Evolutionary conservation across 2,113 vertebrate genomes (phyloP), one percentile per base, ranked within the genome.

Genomic region (Elephantulus edwardii): DNA sequence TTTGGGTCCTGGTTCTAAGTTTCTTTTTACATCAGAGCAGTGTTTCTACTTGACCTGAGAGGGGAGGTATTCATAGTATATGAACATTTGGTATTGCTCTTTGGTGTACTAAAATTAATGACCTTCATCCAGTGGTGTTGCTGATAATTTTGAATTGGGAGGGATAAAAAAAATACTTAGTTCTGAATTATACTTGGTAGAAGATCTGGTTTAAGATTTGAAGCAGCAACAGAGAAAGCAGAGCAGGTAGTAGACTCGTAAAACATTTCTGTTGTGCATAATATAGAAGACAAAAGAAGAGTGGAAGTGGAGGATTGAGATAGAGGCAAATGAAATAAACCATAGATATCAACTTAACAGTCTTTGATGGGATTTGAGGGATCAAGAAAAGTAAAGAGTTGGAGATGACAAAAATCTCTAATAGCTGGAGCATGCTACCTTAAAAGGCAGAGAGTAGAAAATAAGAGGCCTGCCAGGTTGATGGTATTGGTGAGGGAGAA

Each of bases 281-380:
- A 19, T 13, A 8, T 17, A 12, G 0, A 5, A 1, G 6, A 12
- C 30, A 62, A 64, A 48, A 28, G 54, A 54, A 20, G 1, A 14
- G 10, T 24, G 38, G 60, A 22, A 4, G 2, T 24, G 71, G 35
- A 72, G 58, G 64, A 20, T 33, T 68, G 17, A 66, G 64, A 52
- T 24, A 20, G 10, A 66, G 75, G 40, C 72, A 79, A 2, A 6
- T 26, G 17, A 68, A 48, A 16, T 9, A 12, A 2, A 4, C 0
- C 8, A 4, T 17, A 9, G 16, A 35, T 46, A 12, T 46, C 28
- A 30, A 17, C 24, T 14, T 58, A 46, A 26, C 44, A 28, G 46
- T 60, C 4, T 6, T 88, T 66, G 0, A 46, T 58, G 13, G 12
- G 28, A 24, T 50, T 44, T 72, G 26, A 30, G 68, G 20, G 24